Percentiles rank a stretch among this genome's conserved stretches.
Evolutionary conservation across 1,140 invertebrate genomes (phyloP).

Genomic region (Sweltsa coloradensis): DNA sequence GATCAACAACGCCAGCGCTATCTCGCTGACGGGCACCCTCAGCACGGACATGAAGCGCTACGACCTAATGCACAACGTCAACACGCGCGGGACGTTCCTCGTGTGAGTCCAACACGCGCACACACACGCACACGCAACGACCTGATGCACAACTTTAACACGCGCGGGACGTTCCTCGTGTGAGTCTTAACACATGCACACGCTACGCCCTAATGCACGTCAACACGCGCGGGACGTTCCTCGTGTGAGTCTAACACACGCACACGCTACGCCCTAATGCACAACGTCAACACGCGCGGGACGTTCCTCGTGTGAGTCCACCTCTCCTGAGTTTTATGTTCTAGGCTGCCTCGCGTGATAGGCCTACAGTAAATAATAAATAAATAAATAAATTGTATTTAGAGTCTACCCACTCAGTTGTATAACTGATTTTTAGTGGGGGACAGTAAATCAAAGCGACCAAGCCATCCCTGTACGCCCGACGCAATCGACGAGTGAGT

Average conservation of each 20-base stretch:
- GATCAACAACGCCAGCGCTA: constrained; percentile 95
- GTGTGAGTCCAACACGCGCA: too few species aligned
- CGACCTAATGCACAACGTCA: constrained; percentile 88
- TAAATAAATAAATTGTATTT: too few species aligned
- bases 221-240: constrained; percentile 84
- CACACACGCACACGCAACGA: too few species aligned
- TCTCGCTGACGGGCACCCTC: constrained; percentile 75
- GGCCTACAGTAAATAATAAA: too few species aligned
- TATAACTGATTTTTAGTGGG: too few species aligned
- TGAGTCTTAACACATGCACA: too few species aligned
- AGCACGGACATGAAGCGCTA: constrained; percentile 92
- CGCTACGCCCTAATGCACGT: constrained; percentile 91
- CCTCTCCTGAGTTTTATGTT: too few species aligned
- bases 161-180: constrained; percentile 84
- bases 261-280: constrained; percentile 95
- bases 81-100: constrained; percentile 84
- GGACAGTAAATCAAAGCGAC: too few species aligned
- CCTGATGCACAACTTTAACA: constrained; percentile 86
- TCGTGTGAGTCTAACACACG: constrained; percentile 82
- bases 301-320: constrained; percentile 85
- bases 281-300: constrained; percentile 80
- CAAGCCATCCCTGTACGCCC: too few species aligned
- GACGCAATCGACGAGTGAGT: too few species aligned
- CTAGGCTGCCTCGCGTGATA: too few species aligned
- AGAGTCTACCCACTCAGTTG: too few species aligned